A percentile compares a stretch with the other conserved stretches of the same genome.
These are phyloP conservation scores for Laterallus jamaicensis DNA, from an alignment of 2,113 vertebrate genomes.

Conservation along the genomic window DNA sequence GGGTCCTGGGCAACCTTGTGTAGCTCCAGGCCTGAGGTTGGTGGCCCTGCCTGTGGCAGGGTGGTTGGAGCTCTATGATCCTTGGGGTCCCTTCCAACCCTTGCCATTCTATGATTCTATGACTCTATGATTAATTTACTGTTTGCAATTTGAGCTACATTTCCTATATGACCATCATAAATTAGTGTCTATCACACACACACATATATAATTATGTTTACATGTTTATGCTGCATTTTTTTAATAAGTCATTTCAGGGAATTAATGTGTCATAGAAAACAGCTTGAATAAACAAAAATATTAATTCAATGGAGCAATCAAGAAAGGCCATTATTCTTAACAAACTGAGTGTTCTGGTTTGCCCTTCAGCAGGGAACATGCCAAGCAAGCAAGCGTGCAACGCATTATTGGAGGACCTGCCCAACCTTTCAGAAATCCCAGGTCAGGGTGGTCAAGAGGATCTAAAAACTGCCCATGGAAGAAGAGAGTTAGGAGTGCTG, in stretches of 20 bases:
- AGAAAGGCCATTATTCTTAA: slow-evolving; percentile 5
- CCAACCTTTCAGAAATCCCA: background rate
- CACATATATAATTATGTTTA: background rate
- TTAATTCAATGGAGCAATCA: background rate
- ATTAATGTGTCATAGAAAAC: slow-evolving; percentile 16
- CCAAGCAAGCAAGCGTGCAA: background rate
- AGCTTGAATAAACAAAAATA: slow-evolving; percentile 3
- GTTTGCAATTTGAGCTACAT: background rate
- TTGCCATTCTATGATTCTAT: too few species aligned
- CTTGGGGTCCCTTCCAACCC: too few species aligned
- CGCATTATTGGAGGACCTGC: background rate
- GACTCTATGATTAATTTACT: background rate
- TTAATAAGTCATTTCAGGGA: background rate
- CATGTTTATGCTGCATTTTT: background rate
- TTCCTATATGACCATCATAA: background rate
- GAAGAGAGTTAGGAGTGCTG: background rate
- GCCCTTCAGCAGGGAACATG: background rate
- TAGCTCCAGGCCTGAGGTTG: too few species aligned
- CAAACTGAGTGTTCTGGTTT: background rate
- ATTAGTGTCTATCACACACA: background rate
- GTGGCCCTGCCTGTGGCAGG: too few species aligned
- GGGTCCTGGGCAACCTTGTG: too few species aligned
- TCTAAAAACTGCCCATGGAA: background rate
- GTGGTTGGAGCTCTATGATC: too few species aligned
- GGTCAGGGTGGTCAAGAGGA: background rate